phyloP scores from a whole-genome alignment of 2,113 vertebrate species.

The Procavia capensis region DNA sequence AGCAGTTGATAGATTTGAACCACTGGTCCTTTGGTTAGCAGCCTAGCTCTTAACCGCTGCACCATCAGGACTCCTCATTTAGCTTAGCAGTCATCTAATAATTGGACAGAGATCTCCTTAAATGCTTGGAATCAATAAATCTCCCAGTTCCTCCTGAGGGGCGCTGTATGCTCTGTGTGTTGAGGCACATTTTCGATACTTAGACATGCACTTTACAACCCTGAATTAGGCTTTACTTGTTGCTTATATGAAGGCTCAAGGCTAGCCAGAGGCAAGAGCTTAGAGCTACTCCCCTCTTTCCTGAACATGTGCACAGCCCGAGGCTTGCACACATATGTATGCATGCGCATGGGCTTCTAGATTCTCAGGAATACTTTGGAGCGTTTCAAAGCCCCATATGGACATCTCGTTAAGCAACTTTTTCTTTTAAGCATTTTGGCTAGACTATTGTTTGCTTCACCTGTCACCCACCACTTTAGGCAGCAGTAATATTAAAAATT shows the following conservation, averaged over 20 bases:
- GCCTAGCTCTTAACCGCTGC: no score
- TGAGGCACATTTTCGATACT: background rate
- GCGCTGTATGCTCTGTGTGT: background rate
- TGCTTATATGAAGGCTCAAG: background rate
- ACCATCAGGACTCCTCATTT: background rate
- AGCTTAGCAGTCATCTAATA: background rate
- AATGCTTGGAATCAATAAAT: background rate
- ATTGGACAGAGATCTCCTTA: background rate
- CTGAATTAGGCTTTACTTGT: background rate
- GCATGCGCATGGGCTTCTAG: background rate
- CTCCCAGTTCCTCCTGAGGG: background rate
- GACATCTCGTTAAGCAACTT: background rate
- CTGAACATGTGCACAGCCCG: background rate
- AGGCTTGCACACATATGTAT: background rate
- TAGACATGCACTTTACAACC: background rate
- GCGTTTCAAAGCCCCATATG: background rate
- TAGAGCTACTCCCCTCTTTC: background rate
- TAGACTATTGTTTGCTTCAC: background rate
- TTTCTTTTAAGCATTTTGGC: background rate
- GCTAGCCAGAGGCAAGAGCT: background rate
- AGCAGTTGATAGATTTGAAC: no score
- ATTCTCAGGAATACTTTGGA: background rate
- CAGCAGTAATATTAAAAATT: conserved; percentile 17
- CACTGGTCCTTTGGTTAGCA: no score
- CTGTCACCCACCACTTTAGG: background rate